Base-by-base conservation (phyloP, 2,113 vertebrate species). In the Megaceryle maxima region DNA sequence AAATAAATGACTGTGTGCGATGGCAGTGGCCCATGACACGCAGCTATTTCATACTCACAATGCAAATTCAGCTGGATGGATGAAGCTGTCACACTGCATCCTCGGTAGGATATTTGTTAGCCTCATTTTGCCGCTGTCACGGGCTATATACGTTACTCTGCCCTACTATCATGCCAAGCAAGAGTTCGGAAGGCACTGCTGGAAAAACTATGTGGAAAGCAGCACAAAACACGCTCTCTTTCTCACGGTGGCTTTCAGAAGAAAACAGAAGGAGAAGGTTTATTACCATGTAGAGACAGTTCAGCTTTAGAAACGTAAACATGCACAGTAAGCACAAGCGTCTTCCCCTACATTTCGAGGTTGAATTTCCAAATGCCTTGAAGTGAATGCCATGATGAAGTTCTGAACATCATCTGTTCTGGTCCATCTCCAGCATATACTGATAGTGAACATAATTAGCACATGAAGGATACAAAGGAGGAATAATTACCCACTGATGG, bases 71-170 rank as follows among this genome's bases (percentile, higher is more conserved):
- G 94, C 44, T 53, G 88, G 97, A 97, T 96, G 94, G 94, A 96
- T 96, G 94, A 97, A 97, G 94, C 97, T 91, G 96, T 97, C 97
- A 95, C 13, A 16, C 83, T 72, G 57, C 97, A 96, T 97, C 97
- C 98, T 98, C 94, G 28, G 92, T 95, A 98, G 97, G 95, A 74
- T 46, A 79, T 97, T 97, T 59, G 97, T 98, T 98, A 98, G 98
- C 98, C 98, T 98, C 97, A 96, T 98, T 98, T 98, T 97, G 96
- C 84, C 88, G 97, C 98, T 98, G 98, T 99, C 98, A 98, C 29
- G 91, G 97, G 83, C 93, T 97, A 97, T 98, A 97, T 94, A 86
- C 33, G 88, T 97, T 97, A 97, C 83, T 97, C 96, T 22, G 64
- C 87, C 95, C 74, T 87, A 84, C 76, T 31, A 80, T 72, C 88